Conservation (phyloP, 2,797 vertebrate genomes). For the Thalassophryne amazonica region DNA sequence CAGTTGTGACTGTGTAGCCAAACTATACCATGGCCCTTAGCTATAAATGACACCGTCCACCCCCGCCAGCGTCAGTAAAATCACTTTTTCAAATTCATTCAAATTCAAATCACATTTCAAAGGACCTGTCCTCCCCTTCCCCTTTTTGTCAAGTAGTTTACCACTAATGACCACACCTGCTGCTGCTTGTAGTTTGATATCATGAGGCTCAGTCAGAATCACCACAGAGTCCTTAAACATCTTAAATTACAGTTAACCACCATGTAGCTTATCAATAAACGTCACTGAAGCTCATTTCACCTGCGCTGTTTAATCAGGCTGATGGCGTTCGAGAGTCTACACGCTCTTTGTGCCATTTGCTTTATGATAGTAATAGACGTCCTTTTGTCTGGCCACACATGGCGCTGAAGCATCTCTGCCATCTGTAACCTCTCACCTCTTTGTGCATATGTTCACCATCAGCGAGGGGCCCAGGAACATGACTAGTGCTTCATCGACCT, state of each 20-base stretch:
- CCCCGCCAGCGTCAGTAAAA: no score
- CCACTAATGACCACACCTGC: conserved; percentile 51
- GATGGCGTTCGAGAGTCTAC: no score
- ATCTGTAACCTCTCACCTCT: conserved; percentile 17
- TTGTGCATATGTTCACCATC: not conserved
- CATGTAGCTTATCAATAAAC: no score
- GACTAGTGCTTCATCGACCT: not conserved
- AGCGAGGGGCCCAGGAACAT: not conserved
- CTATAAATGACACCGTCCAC: no score
- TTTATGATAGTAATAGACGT: not conserved
- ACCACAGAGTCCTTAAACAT: conserved; percentile 30
- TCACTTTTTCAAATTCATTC: no score
- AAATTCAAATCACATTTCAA: conserved; percentile 7
- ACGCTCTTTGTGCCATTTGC: not conserved
- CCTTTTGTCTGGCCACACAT: conserved; percentile 1
- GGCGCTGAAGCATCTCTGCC: not conserved
- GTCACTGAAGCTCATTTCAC: no score
- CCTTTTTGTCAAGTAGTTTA: conserved; percentile 5
- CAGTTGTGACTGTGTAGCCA: no score
- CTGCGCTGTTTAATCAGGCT: no score
- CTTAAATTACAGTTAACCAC: conserved; percentile 24
- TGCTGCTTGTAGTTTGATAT: conserved; percentile 43
- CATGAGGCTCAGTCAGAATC: conserved; percentile 30
- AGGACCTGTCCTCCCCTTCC: not conserved
- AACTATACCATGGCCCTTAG: no score